phyloP scores from a whole-genome alignment of 2,113 vertebrate species.

The Chaetodon trifascialis region DNA sequence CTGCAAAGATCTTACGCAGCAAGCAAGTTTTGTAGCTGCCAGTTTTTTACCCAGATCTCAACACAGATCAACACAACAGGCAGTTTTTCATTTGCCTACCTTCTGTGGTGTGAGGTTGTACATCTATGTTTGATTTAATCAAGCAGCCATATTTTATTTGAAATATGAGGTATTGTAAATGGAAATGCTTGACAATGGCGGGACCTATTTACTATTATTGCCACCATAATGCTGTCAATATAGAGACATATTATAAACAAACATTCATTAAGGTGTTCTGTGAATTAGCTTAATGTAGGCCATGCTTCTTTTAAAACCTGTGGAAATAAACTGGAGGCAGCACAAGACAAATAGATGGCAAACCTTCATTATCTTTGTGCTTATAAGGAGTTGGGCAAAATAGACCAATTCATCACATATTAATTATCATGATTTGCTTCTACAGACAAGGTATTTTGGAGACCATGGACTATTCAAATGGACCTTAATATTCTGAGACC shows the following conservation, averaged over 20 bases:
- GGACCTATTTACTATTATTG: neutral
- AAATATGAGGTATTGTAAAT: conserved; percentile 22
- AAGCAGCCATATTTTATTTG: conserved; percentile 1
- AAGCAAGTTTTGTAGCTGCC: neutral
- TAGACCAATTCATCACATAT: conserved; percentile 65
- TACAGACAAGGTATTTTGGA: conserved; percentile 44
- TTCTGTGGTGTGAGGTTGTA: neutral
- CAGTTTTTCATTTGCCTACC: neutral
- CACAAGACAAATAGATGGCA: conserved; percentile 41
- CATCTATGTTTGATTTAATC: conserved; percentile 14
- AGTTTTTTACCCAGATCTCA: neutral
- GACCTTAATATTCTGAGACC: conserved; percentile 57
- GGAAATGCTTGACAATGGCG: neutral
- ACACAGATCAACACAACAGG: neutral
- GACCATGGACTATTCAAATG: conserved; percentile 52
- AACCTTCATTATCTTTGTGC: conserved; percentile 44
- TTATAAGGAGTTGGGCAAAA: conserved; percentile 43
- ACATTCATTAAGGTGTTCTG: neutral
- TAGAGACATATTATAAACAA: conserved; percentile 5
- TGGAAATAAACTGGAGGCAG: conserved; percentile 21
- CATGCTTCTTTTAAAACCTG: neutral
- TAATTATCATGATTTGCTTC: conserved; percentile 71
- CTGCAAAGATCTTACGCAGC: conserved; percentile 25
- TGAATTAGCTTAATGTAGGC: neutral
- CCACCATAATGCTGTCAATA: neutral